Evolutionary conservation across 2,113 vertebrate genomes (phyloP).

Genomic region (Stegostoma tigrinum): DNA sequence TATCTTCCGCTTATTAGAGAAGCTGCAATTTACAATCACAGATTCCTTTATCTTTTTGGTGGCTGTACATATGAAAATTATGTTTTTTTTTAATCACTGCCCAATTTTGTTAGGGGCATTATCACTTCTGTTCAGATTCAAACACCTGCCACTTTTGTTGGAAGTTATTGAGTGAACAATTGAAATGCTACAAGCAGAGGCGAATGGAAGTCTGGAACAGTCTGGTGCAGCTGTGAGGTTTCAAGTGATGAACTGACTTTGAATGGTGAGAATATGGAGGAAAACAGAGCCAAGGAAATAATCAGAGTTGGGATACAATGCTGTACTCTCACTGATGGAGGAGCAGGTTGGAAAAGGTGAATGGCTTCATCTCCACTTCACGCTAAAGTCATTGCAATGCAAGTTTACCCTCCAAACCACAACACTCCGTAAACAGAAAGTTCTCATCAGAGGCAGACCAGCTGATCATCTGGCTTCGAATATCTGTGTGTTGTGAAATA

Average conservation of each 20-base stretch:
- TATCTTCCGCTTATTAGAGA: background rate
- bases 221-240: no score
- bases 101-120: background rate
- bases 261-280: background rate
- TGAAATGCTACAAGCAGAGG: background rate
- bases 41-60: background rate
- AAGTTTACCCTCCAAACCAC: background rate
- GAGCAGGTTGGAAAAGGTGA: background rate
- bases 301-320: background rate
- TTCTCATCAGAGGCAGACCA: background rate
- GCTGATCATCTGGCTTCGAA: background rate
- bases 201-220: background rate
- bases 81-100: background rate
- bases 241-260: background rate
- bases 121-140: background rate
- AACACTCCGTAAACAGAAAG: background rate
- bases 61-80: background rate
- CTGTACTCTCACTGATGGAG: background rate
- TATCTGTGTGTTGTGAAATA: background rate
- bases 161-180: background rate
- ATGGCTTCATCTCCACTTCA: background rate
- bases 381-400: background rate
- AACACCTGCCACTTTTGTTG: background rate
- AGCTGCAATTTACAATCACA: background rate
- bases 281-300: background rate